Conservation (phyloP, 2,888 invertebrate genomes). For the Andrena bicolor region DNA sequence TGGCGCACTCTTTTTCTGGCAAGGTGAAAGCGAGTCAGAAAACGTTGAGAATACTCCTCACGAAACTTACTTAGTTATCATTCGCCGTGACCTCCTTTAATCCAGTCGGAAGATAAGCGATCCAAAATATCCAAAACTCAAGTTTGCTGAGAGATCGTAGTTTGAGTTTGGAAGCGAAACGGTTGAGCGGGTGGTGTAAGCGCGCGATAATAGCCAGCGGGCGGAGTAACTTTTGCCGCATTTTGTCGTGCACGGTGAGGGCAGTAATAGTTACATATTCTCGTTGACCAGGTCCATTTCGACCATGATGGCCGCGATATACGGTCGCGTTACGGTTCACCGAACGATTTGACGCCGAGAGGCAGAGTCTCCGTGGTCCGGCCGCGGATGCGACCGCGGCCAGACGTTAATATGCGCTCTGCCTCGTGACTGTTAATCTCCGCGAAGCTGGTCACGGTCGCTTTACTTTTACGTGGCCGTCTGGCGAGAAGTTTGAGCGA, state of each 20-base stretch:
- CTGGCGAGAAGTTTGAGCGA: neutral
- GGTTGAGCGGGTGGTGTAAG: constrained; percentile 9
- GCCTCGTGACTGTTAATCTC: constrained; percentile 55
- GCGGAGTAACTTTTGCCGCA: constrained; percentile 43
- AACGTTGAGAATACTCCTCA: too few species aligned
- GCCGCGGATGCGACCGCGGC: constrained; percentile 71
- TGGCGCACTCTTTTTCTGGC: too few species aligned
- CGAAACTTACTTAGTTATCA: too few species aligned
- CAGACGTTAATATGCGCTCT: constrained; percentile 70
- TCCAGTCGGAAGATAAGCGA: too few species aligned
- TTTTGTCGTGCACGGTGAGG: constrained; percentile 49
- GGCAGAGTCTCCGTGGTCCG: constrained; percentile 52
- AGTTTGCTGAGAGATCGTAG: neutral
- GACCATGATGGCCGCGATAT: constrained; percentile 76
- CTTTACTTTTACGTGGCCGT: constrained; percentile 26
- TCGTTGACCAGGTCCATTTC: constrained; percentile 75
- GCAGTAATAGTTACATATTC: constrained; percentile 74
- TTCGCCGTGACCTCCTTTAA: too few species aligned
- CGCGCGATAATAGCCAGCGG: constrained; percentile 45
- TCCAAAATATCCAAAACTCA: too few species aligned
- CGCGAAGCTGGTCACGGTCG: constrained; percentile 36
- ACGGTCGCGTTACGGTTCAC: constrained; percentile 82
- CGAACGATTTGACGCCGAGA: constrained; percentile 78
- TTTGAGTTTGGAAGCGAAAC: neutral
- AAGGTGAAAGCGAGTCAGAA: too few species aligned